phyloP scores from a whole-genome alignment of 1,140 invertebrate genomes.

The Papilio aristodemus region DNA sequence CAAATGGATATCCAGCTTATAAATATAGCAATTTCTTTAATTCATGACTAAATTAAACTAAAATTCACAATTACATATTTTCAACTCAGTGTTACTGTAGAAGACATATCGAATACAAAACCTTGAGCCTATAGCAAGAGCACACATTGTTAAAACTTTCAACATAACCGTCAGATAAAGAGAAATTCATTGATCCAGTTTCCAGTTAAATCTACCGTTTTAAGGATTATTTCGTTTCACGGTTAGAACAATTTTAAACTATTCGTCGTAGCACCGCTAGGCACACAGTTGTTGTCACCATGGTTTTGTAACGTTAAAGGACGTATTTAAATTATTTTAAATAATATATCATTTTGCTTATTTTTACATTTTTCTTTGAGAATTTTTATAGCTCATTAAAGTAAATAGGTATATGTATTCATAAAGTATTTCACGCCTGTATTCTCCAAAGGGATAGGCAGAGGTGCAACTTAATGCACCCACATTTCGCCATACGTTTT shows the following conservation, averaged over 20 bases:
- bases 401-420: too few relatives aligned
- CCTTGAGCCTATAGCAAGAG: too few relatives aligned
- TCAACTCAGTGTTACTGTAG: too few relatives aligned
- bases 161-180: background rate
- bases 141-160: background rate
- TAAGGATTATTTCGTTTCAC: conserved; percentile 29
- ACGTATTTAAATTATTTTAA: background rate
- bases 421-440: too few relatives aligned
- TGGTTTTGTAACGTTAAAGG: background rate
- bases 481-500: too few relatives aligned
- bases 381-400: background rate
- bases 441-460: too few relatives aligned
- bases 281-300: conserved; percentile 4
- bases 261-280: conserved; percentile 29
- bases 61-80: too few relatives aligned
- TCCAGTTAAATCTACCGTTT: conserved; percentile 21
- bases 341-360: background rate
- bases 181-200: background rate
- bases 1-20: too few relatives aligned
- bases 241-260: conserved; percentile 11
- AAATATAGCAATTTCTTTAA: too few relatives aligned
- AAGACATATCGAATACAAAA: too few relatives aligned
- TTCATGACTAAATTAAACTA: too few relatives aligned
- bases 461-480: too few relatives aligned
- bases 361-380: background rate